Conservation (phyloP, 2,888 invertebrate species). For the Muschampia plurimacula region DNA sequence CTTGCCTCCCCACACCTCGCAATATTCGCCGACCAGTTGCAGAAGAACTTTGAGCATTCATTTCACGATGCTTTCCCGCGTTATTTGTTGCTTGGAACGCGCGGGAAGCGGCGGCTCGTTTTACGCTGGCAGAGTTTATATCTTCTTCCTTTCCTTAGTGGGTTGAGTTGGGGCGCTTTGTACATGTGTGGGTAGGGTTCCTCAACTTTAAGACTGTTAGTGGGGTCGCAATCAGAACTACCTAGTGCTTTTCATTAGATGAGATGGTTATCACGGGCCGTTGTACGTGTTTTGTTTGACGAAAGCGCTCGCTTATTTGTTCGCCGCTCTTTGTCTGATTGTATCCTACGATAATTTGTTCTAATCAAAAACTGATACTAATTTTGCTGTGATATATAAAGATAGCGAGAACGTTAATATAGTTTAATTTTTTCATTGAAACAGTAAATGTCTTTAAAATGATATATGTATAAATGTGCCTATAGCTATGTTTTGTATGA, state of each 20-base stretch:
- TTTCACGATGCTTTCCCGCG: slow-evolving; percentile 51
- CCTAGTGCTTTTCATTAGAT: slow-evolving; percentile 81
- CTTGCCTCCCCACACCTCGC: slow-evolving; percentile 52
- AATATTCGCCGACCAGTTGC: slow-evolving; percentile 56
- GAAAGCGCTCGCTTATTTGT: slow-evolving; percentile 64
- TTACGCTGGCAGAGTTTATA: slow-evolving; percentile 57
- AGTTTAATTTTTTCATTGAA: neutral
- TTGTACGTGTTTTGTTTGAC: slow-evolving; percentile 74
- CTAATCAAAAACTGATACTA: slow-evolving; percentile 21
- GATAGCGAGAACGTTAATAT: neutral
- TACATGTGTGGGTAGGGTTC: slow-evolving; percentile 67
- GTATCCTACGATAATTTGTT: slow-evolving; percentile 27
- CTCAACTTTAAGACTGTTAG: slow-evolving; percentile 83
- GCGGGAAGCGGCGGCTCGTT: slow-evolving; percentile 54
- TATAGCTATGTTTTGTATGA: too few species aligned
- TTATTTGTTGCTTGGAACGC: slow-evolving; percentile 46
- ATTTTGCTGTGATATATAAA: neutral
- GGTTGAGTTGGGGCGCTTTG: slow-evolving; percentile 56
- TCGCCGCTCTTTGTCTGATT: slow-evolving; percentile 49
- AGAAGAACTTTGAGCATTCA: slow-evolving; percentile 65
- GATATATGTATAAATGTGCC: too few species aligned
- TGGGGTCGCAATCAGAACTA: slow-evolving; percentile 81
- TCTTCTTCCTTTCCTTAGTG: slow-evolving; percentile 70
- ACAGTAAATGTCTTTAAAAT: neutral
- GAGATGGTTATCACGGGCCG: slow-evolving; percentile 73